Percentiles rank a stretch among this genome's conserved stretches.
phyloP scores from a whole-genome alignment of 2,113 vertebrate genomes.

The Telmatochromis brichardi region DNA sequence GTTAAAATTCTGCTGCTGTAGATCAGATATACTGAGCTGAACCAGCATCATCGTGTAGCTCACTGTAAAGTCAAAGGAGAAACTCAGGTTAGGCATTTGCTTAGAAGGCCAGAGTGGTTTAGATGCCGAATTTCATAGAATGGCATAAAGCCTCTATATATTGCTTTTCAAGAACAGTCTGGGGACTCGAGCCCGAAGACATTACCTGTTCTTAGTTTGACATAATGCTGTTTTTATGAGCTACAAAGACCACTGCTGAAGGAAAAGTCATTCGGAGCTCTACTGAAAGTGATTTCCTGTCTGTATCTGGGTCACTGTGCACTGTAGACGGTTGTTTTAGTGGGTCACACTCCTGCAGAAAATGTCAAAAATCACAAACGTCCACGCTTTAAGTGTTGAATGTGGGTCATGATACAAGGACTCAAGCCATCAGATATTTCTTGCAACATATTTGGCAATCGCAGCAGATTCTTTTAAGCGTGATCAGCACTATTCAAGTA shows the following conservation, averaged over 20 bases:
- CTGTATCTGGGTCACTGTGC: not conserved
- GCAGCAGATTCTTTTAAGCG: not conserved
- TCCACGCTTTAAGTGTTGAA: not conserved
- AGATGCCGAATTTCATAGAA: not conserved
- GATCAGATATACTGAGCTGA: not conserved
- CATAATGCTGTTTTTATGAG: conserved; percentile 66
- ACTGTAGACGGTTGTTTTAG: not conserved
- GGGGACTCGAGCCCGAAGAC: conserved; percentile 13
- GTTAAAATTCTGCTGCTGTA: not conserved
- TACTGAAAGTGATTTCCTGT: conserved; percentile 39
- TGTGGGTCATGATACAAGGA: not conserved
- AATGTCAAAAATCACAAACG: not conserved
- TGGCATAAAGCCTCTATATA: conserved; percentile 30
- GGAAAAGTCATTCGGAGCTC: not conserved
- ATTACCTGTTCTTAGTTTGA: conserved; percentile 22
- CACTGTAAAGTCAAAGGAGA: not conserved
- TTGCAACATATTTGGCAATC: not conserved
- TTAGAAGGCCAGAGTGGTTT: not conserved
- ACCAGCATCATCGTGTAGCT: not conserved
- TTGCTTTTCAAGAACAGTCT: conserved; percentile 49
- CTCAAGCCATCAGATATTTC: not conserved
- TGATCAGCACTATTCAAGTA: not conserved
- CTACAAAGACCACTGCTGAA: not conserved
- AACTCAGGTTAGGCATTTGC: not conserved
- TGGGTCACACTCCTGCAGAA: not conserved